phyloP scores from a whole-genome alignment of 2,113 vertebrate genomes.

The cattle (Bos taurus) region DNA sequence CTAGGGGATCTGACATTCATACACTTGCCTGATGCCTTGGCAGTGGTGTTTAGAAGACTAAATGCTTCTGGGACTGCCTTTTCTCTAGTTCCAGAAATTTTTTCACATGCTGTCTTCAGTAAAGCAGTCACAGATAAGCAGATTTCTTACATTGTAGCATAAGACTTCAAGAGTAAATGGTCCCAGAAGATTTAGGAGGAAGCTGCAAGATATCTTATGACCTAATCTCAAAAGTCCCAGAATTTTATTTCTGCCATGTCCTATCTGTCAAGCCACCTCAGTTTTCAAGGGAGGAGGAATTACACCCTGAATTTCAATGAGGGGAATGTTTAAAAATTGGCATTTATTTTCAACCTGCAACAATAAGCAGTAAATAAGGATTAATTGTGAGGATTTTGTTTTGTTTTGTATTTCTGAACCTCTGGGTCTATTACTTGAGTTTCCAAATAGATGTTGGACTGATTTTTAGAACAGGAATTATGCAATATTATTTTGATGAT shows the following conservation, averaged over 20 bases:
- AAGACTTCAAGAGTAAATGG: background rate
- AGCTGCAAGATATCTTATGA: background rate
- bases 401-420: background rate
- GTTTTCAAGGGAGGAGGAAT: background rate
- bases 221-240: background rate
- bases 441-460: background rate
- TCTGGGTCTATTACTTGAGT: background rate
- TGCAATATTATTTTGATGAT: background rate
- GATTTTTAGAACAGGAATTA: background rate
- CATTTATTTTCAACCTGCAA: constrained; percentile 7
- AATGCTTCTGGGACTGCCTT: background rate
- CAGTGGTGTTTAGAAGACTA: background rate
- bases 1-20: background rate
- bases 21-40: background rate
- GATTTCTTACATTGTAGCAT: background rate
- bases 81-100: background rate
- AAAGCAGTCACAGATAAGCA: background rate
- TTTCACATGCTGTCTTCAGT: background rate
- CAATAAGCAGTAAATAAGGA: background rate
- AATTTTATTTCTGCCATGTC: background rate
- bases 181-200: background rate
- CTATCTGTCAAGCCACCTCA: background rate
- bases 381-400: background rate
- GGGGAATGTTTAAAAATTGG: background rate
- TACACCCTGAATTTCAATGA: background rate